Percentiles rank a stretch among this genome's conserved stretches.
Conservation (phyloP, 2,797 vertebrate species). For the Falco naumanni region DNA sequence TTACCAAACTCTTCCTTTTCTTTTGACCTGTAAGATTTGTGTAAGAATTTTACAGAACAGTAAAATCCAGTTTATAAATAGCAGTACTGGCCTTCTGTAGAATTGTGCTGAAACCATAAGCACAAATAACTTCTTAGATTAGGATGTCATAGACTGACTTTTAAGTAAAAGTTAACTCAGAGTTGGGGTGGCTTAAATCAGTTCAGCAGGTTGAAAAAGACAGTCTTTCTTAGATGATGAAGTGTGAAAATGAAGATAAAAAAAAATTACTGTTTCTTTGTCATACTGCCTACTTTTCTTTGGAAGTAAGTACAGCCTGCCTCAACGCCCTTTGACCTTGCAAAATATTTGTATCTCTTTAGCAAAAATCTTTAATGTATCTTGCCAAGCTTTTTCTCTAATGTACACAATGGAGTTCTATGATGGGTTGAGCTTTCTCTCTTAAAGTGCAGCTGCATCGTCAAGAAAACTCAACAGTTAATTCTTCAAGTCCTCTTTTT, state of each 20-base stretch:
- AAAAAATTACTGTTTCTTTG: slow-evolving; percentile 62
- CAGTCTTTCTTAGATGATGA: slow-evolving; percentile 40
- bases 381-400: slow-evolving; percentile 63
- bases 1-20: slow-evolving; percentile 25
- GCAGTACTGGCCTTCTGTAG: slow-evolving; percentile 20
- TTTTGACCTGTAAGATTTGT: neutral
- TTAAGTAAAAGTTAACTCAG: slow-evolving; percentile 41
- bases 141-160: slow-evolving; percentile 25
- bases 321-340: slow-evolving; percentile 48
- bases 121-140: slow-evolving; percentile 22
- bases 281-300: slow-evolving; percentile 55
- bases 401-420: slow-evolving; percentile 64
- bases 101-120: neutral
- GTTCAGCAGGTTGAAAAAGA: slow-evolving; percentile 60
- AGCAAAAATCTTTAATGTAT: slow-evolving; percentile 65
- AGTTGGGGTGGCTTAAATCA: slow-evolving; percentile 46
- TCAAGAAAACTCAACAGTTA: slow-evolving; percentile 66
- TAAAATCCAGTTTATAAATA: slow-evolving; percentile 17
- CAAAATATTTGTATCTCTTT: slow-evolving; percentile 55
- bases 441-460: slow-evolving; percentile 50
- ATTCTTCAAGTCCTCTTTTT: slow-evolving; percentile 72
- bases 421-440: slow-evolving; percentile 40
- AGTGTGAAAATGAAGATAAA: slow-evolving; percentile 63
- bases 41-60: neutral
- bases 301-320: slow-evolving; percentile 59